Evolutionary conservation across 2,113 vertebrate species (phyloP), one percentile per base, ranked within the genome.

Genomic region (Campylomormyrus numenius): DNA sequence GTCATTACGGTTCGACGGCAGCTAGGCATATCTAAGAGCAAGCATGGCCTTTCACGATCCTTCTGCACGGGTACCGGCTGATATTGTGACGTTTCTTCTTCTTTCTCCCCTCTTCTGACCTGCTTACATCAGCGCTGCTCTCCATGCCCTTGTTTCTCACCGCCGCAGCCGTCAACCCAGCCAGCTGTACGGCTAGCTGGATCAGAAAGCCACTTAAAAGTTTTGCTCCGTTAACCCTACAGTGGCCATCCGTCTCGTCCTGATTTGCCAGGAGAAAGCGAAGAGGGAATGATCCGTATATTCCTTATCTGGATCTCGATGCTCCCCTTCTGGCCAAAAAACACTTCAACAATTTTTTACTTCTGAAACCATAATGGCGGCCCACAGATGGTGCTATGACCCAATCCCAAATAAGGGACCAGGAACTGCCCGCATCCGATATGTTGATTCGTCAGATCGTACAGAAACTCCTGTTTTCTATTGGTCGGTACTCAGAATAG

Each of bases 341-440:
- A 77, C 42, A 77, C 46, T 49, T 88, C 62, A 80, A 53, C 48
- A 62, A 74, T 80, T 80, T 90, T 88, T 56, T n/a, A 39, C 58
- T 50, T 77, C 89, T 19, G 85, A 77, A 83, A 53, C 27, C 46
- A 90, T 77, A 90, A 90, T 90, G 89, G 89, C 89, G 89, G 49
- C 89, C 62, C 89, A 77, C 85, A 52, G 66, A 49, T 48, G 85
- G 46, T 19, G 49, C 89, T 80, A 85, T 52, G 39, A 58, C 11
- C 66, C 89, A 89, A 35, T 85, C 77, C 74, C 74, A 62, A 13
- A 21, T 21, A 53, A 42, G 39, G 48, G 3, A 62, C 89, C 35
- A 58, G 50, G 89, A 89, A 89, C 77, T 50, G 39, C 52, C n/a
- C 74, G 42, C 17, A 58, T n/a, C 35, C 77, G 50, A 77, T 19